phyloP scores from a whole-genome alignment of 2,113 vertebrate genomes.

The Tenrec ecaudatus region DNA sequence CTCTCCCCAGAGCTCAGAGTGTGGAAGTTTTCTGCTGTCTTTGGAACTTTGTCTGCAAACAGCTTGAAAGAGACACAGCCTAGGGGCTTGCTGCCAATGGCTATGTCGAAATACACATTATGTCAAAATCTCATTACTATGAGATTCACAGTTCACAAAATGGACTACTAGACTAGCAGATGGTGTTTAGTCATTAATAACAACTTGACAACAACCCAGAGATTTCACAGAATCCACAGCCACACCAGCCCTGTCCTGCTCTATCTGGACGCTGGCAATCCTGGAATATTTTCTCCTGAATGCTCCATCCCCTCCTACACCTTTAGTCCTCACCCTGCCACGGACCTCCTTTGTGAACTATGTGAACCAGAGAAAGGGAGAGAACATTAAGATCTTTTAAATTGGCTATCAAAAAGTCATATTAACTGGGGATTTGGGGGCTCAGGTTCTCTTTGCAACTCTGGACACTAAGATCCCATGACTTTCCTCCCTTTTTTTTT shows the following conservation, averaged over 20 bases:
- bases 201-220: background rate
- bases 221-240: background rate
- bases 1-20: too few species aligned
- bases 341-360: background rate
- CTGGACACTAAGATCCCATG: too few species aligned
- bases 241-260: background rate
- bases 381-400: conserved; percentile 20
- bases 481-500: too few species aligned
- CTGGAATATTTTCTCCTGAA: background rate
- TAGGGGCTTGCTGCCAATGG: too few species aligned
- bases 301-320: background rate
- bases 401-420: background rate
- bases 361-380: background rate
- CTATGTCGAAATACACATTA: too few species aligned
- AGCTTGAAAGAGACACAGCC: too few species aligned
- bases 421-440: too few species aligned
- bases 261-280: background rate
- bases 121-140: too few species aligned
- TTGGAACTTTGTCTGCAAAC: too few species aligned
- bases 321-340: background rate
- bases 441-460: too few species aligned
- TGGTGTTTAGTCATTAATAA: background rate
- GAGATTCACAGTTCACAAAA: background rate
- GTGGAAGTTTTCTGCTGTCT: too few species aligned
- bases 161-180: background rate